Evolutionary conservation across 2,113 vertebrate genomes (phyloP), one percentile per base, ranked within the genome.

Genomic region (Misgurnus anguillicaudatus): DNA sequence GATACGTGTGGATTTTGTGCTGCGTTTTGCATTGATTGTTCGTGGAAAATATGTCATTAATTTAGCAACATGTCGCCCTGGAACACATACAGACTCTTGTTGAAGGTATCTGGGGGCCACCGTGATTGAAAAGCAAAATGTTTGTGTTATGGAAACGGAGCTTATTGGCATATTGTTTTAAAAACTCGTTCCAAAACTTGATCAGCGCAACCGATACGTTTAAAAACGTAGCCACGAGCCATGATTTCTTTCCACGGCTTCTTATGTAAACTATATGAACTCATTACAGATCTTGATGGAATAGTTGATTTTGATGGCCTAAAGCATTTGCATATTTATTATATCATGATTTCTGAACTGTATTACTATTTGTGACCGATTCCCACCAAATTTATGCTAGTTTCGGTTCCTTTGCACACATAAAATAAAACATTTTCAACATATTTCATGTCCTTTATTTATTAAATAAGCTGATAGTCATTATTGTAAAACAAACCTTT

Each of bases 21-120:
- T 58, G 42, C 63, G 64, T 61, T 48, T 73, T 38, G 58, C 70
- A 51, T 66, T 76, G 73, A 73, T 60, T n/a, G 38, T 64, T 55
- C 8, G 4, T 36, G 57, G 21, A 48, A 11, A 39, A 57, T 19
- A 71, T 39, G 69, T 16, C n/a, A 70, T 69, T 78, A 6, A 71
- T 57, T 57, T 57, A 38, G 31, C 51, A 72, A 36, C 6, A 72
- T 0, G 16, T 17, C 6, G 51, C 69, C 48, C 48, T 57, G 48
- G 69, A 36, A 21, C 21, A 21, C 19, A 68, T 13, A 47, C 11
- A n/a, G 17, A 16, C 7, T 71, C 55, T 57, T 72, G 9, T 72
- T 57, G 8, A 9, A 31, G 47, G 11, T 47, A 61, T 4, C 57
- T 74, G 55, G 11, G 8, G 57, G 41, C 13, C 55, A 47, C 17